These are phyloP conservation scores for Oncorhynchus tshawytscha DNA, from an alignment of 2,113 vertebrate species.

Conservation along the genomic window DNA sequence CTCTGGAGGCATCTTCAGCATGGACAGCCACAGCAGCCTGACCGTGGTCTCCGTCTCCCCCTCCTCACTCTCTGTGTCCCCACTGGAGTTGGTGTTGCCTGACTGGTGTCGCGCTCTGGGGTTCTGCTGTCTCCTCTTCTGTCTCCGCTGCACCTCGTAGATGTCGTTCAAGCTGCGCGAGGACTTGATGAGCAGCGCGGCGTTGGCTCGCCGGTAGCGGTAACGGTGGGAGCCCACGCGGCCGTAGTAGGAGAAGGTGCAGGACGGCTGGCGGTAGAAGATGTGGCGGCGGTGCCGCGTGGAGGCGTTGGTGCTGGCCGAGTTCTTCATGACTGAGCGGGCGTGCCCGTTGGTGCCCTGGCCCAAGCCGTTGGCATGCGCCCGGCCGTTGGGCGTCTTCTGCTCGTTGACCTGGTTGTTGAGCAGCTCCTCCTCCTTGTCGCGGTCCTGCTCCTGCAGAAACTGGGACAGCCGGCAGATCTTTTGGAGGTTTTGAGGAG, in stretches of 20 bases:
- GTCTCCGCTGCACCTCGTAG: constrained; percentile 87
- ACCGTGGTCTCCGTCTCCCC: constrained; percentile 91
- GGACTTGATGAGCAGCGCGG: constrained; percentile 88
- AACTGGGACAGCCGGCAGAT: constrained; percentile 80
- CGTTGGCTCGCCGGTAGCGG: constrained; percentile 87
- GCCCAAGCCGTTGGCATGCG: constrained; percentile 51
- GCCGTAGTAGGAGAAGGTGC: constrained; percentile 95
- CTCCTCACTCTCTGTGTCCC: constrained; percentile 93
- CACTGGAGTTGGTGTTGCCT: constrained; percentile 85
- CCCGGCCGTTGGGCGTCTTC: constrained; percentile 67
- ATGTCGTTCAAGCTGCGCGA: constrained; percentile 98
- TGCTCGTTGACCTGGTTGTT: constrained; percentile 77
- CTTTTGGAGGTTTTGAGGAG: constrained; percentile 54
- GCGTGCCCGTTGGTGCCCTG: neutral
- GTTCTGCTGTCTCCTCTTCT: constrained; percentile 68
- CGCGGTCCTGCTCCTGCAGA: constrained; percentile 76
- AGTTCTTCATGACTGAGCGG: neutral
- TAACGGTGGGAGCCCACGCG: constrained; percentile 87
- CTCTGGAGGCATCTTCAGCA: constrained; percentile 94
- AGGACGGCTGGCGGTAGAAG: constrained; percentile 91
- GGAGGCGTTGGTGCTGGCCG: constrained; percentile 68
- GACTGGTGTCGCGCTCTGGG: constrained; percentile 78
- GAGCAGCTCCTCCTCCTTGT: constrained; percentile 81
- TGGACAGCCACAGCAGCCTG: constrained; percentile 90
- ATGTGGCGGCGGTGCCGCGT: constrained; percentile 79